These are phyloP conservation scores for Dyspetes luteomarginatus DNA, from an alignment of 2,888 invertebrate species.

Conservation along the genomic window DNA sequence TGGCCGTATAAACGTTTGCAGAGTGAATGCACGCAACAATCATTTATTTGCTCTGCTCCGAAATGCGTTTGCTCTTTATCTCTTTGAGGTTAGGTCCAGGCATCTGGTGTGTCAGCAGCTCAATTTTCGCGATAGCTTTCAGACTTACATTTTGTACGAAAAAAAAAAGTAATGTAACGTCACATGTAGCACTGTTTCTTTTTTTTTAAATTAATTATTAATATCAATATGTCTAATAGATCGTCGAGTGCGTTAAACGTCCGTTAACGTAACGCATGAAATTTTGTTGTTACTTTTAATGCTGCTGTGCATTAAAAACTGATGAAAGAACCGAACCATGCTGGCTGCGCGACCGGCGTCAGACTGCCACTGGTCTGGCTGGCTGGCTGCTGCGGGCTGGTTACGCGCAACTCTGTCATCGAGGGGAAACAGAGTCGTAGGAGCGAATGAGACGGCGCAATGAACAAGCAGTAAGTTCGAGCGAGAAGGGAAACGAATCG, in stretches of 20 bases:
- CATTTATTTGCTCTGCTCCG: neutral
- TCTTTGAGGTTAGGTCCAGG: conserved; percentile 74
- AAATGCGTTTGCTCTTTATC: conserved; percentile 62
- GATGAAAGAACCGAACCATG: conserved; percentile 72
- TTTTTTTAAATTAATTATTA: neutral
- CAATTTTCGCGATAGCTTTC: conserved; percentile 19
- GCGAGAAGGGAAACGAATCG: conserved; percentile 48
- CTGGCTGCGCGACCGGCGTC: conserved; percentile 82
- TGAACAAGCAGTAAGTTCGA: conserved; percentile 15
- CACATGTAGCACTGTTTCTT: neutral
- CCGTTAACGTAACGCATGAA: conserved; percentile 35
- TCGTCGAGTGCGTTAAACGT: neutral
- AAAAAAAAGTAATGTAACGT: conserved; percentile 1
- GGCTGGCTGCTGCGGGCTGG: conserved; percentile 56
- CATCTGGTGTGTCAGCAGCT: conserved; percentile 68
- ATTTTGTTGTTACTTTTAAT: conserved; percentile 53
- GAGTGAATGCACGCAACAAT: neutral
- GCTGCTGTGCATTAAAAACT: conserved; percentile 64
- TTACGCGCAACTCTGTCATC: conserved; percentile 59
- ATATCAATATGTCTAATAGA: neutral
- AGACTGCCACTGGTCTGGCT: conserved; percentile 76
- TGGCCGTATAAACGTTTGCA: neutral
- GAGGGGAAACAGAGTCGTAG: conserved; percentile 45
- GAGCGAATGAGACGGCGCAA: conserved; percentile 48
- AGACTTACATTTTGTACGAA: neutral